phyloP scores from a whole-genome alignment of 2,113 vertebrate species.

The Pomatostomus ruficeps region DNA sequence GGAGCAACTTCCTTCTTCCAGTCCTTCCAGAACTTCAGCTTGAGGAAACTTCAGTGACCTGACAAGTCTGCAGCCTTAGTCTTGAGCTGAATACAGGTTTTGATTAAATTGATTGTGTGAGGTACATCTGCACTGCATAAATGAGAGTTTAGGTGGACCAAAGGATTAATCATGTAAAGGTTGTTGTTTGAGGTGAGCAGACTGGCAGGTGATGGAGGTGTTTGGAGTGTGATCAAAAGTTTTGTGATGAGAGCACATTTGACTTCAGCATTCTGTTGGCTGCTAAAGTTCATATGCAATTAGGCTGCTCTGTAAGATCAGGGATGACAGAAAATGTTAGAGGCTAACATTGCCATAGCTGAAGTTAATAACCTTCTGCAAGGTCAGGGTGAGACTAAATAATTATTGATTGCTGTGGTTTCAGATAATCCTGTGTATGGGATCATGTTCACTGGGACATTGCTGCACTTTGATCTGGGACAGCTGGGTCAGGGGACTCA shows the following conservation, averaged over 20 bases:
- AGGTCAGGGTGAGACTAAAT: neutral
- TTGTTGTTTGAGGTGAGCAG: neutral
- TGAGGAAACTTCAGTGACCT: neutral
- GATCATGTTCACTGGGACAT: neutral
- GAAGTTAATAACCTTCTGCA: neutral
- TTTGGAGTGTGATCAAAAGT: neutral
- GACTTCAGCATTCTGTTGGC: neutral
- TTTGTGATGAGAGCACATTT: neutral
- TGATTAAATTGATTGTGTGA: neutral
- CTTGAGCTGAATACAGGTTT: neutral
- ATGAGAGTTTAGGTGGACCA: neutral
- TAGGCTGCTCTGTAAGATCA: neutral
- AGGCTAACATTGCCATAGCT: neutral
- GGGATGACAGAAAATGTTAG: neutral
- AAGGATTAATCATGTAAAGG: neutral
- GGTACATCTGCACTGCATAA: neutral
- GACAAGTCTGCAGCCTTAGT: neutral
- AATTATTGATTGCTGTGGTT: neutral
- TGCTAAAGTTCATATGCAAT: neutral
- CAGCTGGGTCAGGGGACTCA: neutral
- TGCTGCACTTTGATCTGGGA: neutral
- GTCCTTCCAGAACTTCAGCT: neutral
- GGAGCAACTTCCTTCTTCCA: neutral
- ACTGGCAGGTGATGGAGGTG: neutral
- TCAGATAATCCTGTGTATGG: neutral